Conservation (phyloP, 2,113 vertebrate species). For the Phaethon lepturus region DNA sequence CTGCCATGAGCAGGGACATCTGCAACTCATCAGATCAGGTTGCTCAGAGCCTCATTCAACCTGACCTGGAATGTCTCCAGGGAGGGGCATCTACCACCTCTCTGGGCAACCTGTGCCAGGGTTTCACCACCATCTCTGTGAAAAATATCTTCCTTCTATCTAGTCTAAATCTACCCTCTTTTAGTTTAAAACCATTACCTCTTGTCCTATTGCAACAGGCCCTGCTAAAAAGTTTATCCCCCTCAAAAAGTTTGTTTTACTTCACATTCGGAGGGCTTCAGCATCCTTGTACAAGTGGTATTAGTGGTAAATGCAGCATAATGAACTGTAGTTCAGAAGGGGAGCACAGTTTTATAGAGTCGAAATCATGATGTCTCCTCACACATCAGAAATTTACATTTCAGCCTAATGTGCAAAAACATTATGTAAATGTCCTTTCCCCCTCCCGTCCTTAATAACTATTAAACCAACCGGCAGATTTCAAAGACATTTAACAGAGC, state of each 20-base stretch:
- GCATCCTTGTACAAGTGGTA: rapidly evolving
- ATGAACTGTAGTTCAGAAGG: neutral
- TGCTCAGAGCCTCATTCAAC: too few relatives aligned
- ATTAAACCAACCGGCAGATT: neutral
- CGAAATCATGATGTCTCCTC: neutral
- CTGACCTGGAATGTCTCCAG: too few relatives aligned
- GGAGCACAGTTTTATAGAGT: neutral
- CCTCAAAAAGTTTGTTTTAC: neutral
- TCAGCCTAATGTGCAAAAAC: neutral
- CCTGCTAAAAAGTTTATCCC: too few relatives aligned
- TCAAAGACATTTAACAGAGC: neutral
- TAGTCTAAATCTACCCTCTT: too few relatives aligned
- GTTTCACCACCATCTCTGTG: too few relatives aligned
- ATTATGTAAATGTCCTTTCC: neutral
- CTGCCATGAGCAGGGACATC: too few relatives aligned
- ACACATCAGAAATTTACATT: neutral
- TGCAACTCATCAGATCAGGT: too few relatives aligned
- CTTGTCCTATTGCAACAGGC: too few relatives aligned
- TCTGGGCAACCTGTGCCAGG: too few relatives aligned
- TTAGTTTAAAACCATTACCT: too few relatives aligned
- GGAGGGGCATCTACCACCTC: too few relatives aligned
- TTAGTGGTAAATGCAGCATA: neutral
- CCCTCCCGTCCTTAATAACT: neutral
- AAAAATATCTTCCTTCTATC: too few relatives aligned
- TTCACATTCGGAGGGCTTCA: neutral